Percentiles rank a stretch among this genome's conserved stretches.
phyloP scores from a whole-genome alignment of 2,797 vertebrate species.

The Pangasius mekongensis region DNA sequence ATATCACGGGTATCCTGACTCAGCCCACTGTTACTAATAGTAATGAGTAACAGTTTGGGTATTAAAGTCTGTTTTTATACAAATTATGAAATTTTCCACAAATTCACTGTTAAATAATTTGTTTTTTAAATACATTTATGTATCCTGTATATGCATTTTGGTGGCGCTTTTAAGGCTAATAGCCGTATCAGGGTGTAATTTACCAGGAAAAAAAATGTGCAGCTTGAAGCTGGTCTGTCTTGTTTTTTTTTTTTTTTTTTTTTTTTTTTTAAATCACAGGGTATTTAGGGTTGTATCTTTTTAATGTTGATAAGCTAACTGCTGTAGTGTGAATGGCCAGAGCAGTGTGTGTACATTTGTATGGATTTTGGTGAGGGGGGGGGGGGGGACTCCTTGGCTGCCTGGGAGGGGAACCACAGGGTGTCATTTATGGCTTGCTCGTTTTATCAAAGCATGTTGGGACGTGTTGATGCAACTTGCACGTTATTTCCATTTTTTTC shows the following conservation, averaged over 20 bases:
- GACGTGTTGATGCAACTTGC: constrained; percentile 64
- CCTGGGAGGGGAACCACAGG: constrained; percentile 53
- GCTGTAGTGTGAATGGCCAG: neutral
- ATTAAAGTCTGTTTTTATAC: neutral
- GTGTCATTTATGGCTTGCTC: constrained; percentile 57
- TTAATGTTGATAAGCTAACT: neutral
- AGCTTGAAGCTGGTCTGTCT: constrained; percentile 2
- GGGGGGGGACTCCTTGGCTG: constrained; percentile 41
- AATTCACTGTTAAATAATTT: neutral
- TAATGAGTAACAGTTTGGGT: neutral
- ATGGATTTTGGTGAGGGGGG: too few species aligned
- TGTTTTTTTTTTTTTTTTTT: neutral
- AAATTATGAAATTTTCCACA: neutral
- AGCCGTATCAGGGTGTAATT: neutral
- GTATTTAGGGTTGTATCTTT: constrained; percentile 1
- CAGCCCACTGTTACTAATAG: neutral
- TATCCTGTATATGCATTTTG: neutral
- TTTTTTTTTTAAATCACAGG: neutral
- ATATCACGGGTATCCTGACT: neutral
- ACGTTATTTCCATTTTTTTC: constrained; percentile 45
- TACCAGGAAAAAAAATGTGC: constrained; percentile 10
- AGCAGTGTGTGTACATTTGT: constrained; percentile 32
- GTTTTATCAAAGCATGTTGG: constrained; percentile 75
- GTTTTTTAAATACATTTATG: neutral
- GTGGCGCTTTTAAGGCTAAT: neutral